These are phyloP conservation scores for Cephus pygmeus DNA, from an alignment of 2,888 invertebrate species.

Conservation along the genomic window DNA sequence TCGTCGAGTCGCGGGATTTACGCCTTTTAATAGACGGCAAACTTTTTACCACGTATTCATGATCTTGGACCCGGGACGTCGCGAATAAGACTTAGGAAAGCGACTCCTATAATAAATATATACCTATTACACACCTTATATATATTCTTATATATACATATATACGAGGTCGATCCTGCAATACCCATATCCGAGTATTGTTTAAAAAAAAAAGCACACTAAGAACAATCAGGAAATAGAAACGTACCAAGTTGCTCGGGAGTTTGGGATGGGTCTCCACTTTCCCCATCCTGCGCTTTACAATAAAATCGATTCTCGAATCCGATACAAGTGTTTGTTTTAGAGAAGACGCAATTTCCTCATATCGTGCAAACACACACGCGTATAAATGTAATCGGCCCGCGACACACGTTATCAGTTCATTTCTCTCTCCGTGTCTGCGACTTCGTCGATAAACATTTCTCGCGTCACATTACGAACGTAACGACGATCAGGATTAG, in stretches of 20 bases:
- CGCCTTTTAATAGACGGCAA: background rate
- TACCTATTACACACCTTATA: background rate
- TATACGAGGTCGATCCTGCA: background rate
- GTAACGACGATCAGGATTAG: background rate
- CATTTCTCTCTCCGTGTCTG: background rate
- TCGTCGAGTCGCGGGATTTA: constrained; percentile 1
- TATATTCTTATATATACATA: too few species aligned
- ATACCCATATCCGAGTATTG: background rate
- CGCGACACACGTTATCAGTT: background rate
- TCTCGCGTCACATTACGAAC: background rate
- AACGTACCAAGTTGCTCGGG: background rate
- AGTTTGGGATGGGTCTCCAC: background rate
- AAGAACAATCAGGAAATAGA: background rate
- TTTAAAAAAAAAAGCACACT: background rate
- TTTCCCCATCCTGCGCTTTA: background rate
- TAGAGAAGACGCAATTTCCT: background rate
- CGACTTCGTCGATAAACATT: background rate
- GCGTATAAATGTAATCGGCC: background rate
- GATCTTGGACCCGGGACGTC: background rate
- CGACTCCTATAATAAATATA: background rate
- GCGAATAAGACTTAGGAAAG: background rate
- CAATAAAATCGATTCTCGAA: background rate
- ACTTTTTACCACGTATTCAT: background rate
- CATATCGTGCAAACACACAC: background rate
- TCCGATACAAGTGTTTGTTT: background rate